Conservation (phyloP, 2,113 vertebrate species). For the Caranx melampygus region DNA sequence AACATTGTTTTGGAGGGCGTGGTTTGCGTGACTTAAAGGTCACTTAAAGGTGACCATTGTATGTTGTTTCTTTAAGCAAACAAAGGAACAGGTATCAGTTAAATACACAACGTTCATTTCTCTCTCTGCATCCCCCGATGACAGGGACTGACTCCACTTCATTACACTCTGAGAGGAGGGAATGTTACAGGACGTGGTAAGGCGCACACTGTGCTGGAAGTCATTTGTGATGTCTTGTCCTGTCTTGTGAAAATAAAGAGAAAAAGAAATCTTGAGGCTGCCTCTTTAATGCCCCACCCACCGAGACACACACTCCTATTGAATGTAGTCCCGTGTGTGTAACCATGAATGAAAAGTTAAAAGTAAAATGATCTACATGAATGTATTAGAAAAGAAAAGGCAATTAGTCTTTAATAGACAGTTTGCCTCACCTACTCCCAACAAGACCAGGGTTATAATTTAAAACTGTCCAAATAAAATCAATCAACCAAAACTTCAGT, state of each 20-base stretch:
- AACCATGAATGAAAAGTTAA: conserved; percentile 89
- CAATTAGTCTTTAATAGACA: conserved; percentile 91
- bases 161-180: conserved; percentile 96
- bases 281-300: conserved; percentile 63
- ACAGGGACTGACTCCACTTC: conserved; percentile 95
- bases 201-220: conserved; percentile 90
- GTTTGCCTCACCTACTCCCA: conserved; percentile 89
- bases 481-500: conserved; percentile 75
- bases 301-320: conserved; percentile 57
- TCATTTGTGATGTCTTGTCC: no score
- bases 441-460: conserved; percentile 93
- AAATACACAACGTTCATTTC: conserved; percentile 96
- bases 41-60: no score
- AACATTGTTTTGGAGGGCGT: no score
- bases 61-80: no score
- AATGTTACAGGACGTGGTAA: conserved; percentile 99
- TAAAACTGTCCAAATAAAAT: conserved; percentile 94
- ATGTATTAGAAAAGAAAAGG: conserved; percentile 91
- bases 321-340: conserved; percentile 88
- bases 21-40: no score
- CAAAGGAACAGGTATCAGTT: conserved; percentile 84
- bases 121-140: conserved; percentile 90
- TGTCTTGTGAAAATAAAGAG: conserved; percentile 82
- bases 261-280: conserved; percentile 63
- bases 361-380: conserved; percentile 80